Conservation (phyloP, 2,888 invertebrate species). For the Cyrtodaria siliqua region DNA sequence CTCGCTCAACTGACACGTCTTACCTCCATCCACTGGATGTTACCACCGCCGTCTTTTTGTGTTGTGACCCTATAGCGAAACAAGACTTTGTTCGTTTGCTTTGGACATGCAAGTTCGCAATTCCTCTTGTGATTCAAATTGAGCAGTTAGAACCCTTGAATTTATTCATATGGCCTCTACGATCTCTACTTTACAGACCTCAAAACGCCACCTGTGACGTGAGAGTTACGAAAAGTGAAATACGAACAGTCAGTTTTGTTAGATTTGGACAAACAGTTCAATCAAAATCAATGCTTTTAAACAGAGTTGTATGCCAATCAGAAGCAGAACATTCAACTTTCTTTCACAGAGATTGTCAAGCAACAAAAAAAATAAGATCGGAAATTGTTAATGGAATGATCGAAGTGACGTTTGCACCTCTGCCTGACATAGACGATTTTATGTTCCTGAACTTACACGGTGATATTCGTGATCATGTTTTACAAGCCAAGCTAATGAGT, state of each 20-base stretch:
- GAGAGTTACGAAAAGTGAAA: background rate
- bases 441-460: slow-evolving; percentile 25
- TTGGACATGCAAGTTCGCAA: slow-evolving; percentile 27
- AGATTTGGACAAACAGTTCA: slow-evolving; percentile 3
- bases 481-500: background rate
- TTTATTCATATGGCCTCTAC: slow-evolving; percentile 12
- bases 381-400: slow-evolving; percentile 1
- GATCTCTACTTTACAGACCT: background rate
- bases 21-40: slow-evolving; percentile 30
- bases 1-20: background rate
- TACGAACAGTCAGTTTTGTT: slow-evolving; percentile 6
- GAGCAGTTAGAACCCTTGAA: background rate
- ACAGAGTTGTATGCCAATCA: slow-evolving; percentile 9
- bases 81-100: slow-evolving; percentile 22
- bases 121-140: slow-evolving; percentile 3
- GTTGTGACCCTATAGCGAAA: slow-evolving; percentile 25
- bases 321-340: slow-evolving; percentile 25
- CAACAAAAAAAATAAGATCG: slow-evolving; percentile 11
- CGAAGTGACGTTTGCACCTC: slow-evolving; percentile 2
- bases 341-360: slow-evolving; percentile 20
- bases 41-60: slow-evolving; percentile 14
- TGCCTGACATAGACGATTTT: slow-evolving; percentile 1
- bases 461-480: background rate
- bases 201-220: background rate
- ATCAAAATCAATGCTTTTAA: slow-evolving; percentile 15